Evolutionary conservation across 2,888 invertebrate genomes (phyloP), one percentile per base, ranked within the genome.

Genomic region (Calameuta pallipes): DNA sequence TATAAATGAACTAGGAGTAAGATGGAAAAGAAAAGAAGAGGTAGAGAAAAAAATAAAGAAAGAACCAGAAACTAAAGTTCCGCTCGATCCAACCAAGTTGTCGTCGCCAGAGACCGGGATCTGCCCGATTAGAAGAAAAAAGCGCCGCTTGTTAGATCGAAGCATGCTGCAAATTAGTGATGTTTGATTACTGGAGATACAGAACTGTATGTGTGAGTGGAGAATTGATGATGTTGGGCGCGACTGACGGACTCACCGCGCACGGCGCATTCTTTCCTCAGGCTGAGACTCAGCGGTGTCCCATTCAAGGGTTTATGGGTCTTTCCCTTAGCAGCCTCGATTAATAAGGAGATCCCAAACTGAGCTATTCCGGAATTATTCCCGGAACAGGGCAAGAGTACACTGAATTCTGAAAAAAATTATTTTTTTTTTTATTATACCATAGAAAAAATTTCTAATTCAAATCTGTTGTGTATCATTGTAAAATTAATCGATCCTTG

Each of bases 191-290:
- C 89, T 90, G 90, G 86, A 87, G 89, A 90, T 91, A 91, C 90
- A 90, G 90, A 91, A 89, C 90, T 90, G 89, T 90, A 86, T 88
- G 89, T 89, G 89, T 87, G 87, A 88, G 88, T 88, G 85, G 86
- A 89, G 88, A 88, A 85, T 85, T 90, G 89, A 86, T 88, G 91
- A 89, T 90, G 88, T 89, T 90, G 87, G 90, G 89, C 89, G 89
- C 90, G 90, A 90, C 86, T 89, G 87, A 89, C 87, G 88, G 85
- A 95, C 95, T 95, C 95, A 96, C 97, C 96, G 95, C 96, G 96
- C 94, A 96, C 96, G 92, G 96, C 95, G 94, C 98, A 98, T 94
- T 98, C 97, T 95, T 98, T 98, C 93, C 96, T 95, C 91, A 98
- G 94, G 92, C 95, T 95, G 90, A 98, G 94, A 88, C 97, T 94